Evolutionary conservation across 2,113 vertebrate genomes (phyloP).

Genomic region (Accipiter cooperii): DNA sequence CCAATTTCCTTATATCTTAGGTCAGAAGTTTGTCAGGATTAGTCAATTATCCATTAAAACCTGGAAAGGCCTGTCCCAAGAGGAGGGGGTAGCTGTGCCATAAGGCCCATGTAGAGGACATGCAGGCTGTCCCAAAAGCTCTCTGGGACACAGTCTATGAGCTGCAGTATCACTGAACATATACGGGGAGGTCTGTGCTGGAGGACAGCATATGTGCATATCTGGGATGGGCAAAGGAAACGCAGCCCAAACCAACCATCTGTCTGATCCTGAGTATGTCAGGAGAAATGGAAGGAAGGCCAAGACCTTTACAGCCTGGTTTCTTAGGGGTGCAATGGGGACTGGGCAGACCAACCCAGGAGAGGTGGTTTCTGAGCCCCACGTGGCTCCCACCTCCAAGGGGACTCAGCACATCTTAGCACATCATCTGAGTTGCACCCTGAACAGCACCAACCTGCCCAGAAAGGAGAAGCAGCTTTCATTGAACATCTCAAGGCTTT

Average conservation of each 20-base stretch:
- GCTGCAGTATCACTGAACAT: accelerated
- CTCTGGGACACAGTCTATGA: accelerated
- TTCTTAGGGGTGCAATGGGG: not conserved
- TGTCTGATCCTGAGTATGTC: not conserved
- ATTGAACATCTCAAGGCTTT: not conserved
- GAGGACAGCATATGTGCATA: accelerated
- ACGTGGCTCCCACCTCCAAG: not conserved
- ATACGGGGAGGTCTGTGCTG: not conserved
- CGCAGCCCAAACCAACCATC: not conserved
- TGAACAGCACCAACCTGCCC: not conserved
- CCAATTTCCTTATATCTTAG: not conserved
- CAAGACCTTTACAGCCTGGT: not conserved
- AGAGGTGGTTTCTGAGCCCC: not conserved
- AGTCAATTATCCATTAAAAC: not conserved
- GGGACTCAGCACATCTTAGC: not conserved
- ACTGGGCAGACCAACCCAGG: not conserved
- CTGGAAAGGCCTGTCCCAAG: not conserved
- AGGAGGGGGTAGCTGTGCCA: not conserved
- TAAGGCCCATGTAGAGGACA: not conserved
- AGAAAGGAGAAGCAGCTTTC: not conserved
- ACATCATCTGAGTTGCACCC: not conserved
- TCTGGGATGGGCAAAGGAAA: not conserved
- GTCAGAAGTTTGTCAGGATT: not conserved
- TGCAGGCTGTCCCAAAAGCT: not conserved
- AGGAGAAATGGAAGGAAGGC: not conserved